Conservation (phyloP, 2,888 invertebrate genomes). For the Penaeus monodon region DNA sequence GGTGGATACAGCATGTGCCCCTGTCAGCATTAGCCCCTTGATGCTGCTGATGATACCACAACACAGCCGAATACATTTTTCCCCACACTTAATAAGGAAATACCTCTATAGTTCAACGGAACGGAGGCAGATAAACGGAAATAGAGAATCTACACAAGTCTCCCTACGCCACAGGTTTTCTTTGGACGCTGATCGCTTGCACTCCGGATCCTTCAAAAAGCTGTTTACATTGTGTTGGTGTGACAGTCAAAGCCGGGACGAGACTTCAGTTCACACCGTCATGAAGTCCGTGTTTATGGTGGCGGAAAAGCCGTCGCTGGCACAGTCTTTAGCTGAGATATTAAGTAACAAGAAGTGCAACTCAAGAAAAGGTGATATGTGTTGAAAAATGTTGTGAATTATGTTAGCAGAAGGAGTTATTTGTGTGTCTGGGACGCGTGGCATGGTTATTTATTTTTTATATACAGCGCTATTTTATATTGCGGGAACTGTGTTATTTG, state of each 20-base stretch:
- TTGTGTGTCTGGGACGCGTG: not conserved
- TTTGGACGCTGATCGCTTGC: not conserved
- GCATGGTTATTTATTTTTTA: not conserved
- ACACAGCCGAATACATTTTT: no score
- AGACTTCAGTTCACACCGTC: constrained; percentile 10
- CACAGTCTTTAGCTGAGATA: constrained; percentile 92
- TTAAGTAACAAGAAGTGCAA: constrained; percentile 87
- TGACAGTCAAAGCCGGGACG: not conserved
- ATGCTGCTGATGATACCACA: no score
- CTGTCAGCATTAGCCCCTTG: no score
- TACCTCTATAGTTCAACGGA: no score
- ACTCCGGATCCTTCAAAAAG: not conserved
- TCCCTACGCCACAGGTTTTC: no score
- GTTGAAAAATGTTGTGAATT: not conserved
- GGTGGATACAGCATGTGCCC: no score
- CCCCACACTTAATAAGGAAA: no score
- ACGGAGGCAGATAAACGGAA: no score
- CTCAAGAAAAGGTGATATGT: constrained; percentile 80
- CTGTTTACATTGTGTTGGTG: not conserved
- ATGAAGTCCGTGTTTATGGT: constrained; percentile 89
- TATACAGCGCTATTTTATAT: no score
- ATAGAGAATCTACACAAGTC: no score
- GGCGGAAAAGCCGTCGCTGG: constrained; percentile 98
- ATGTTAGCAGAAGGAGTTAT: not conserved
- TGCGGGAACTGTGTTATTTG: no score